These are phyloP conservation scores for Thamnophis sirtalis DNA, from an alignment of 2,113 vertebrate genomes.

Conservation along the genomic window DNA sequence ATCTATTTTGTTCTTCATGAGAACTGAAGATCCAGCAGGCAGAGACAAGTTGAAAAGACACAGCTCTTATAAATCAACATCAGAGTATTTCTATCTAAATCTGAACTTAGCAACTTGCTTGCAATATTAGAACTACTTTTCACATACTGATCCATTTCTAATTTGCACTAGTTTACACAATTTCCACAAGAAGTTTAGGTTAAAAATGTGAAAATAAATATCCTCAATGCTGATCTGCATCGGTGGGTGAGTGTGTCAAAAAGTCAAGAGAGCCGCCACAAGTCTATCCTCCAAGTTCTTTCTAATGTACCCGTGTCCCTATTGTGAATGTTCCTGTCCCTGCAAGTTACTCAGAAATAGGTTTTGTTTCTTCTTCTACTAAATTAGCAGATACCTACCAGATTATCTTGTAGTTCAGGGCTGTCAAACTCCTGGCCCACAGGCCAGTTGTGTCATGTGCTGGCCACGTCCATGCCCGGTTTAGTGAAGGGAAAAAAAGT, in stretches of 20 bases:
- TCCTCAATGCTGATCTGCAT: not conserved
- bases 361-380: not conserved
- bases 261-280: not conserved
- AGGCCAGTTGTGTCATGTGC: too few species aligned
- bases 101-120: not conserved
- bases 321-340: not conserved
- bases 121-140: not conserved
- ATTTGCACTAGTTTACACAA: not conserved
- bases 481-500: too few species aligned
- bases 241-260: not conserved
- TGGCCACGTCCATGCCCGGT: too few species aligned
- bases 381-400: not conserved
- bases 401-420: too few species aligned
- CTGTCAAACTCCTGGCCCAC: too few species aligned
- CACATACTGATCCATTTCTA: not conserved
- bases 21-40: not conserved
- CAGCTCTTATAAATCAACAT: not conserved
- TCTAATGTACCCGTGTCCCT: not conserved
- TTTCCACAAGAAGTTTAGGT: not conserved
- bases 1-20: not conserved
- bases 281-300: not conserved
- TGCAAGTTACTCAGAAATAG: not conserved
- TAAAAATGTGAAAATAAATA: not conserved
- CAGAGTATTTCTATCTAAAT: not conserved
- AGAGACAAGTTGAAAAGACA: not conserved